These are phyloP conservation scores for Osedax fenrisi DNA, from an alignment of 2,888 invertebrate species.

Conservation along the genomic window DNA sequence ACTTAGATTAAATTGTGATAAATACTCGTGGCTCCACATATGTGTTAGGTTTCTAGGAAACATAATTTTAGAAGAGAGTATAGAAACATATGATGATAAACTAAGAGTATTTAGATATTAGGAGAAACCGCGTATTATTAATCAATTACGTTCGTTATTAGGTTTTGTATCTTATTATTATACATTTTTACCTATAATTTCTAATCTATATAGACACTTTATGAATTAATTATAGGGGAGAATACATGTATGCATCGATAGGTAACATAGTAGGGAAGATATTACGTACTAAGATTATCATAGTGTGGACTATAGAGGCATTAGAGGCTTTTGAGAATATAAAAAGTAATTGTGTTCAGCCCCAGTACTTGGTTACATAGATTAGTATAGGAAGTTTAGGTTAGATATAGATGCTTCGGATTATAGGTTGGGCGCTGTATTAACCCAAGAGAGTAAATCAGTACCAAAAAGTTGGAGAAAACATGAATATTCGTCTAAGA, in stretches of 20 bases:
- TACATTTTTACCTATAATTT: slow-evolving; percentile 33
- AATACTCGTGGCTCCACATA: no score
- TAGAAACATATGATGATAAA: no score
- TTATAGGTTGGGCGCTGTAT: background rate
- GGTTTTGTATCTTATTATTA: slow-evolving; percentile 36
- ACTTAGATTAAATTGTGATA: no score
- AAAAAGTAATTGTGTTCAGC: background rate
- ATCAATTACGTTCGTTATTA: slow-evolving; percentile 33
- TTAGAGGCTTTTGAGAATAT: background rate
- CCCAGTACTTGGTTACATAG: background rate
- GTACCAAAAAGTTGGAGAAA: background rate
- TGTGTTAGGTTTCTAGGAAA: no score
- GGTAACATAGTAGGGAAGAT: background rate
- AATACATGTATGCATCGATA: background rate
- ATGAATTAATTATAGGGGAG: slow-evolving; percentile 2
- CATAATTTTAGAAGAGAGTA: no score
- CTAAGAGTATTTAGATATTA: no score
- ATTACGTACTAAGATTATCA: background rate
- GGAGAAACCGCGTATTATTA: background rate
- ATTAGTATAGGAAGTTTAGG: background rate
- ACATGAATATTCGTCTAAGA: background rate
- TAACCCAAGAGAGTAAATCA: background rate
- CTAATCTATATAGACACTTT: slow-evolving; percentile 34
- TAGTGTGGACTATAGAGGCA: background rate
- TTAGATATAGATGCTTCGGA: slow-evolving; percentile 1